A percentile compares a stretch with the other conserved stretches of the same genome.
Conservation (phyloP, 30 jellyfish, hydroid and myxozoan genomes). For the Euphysa ruthae region DNA sequence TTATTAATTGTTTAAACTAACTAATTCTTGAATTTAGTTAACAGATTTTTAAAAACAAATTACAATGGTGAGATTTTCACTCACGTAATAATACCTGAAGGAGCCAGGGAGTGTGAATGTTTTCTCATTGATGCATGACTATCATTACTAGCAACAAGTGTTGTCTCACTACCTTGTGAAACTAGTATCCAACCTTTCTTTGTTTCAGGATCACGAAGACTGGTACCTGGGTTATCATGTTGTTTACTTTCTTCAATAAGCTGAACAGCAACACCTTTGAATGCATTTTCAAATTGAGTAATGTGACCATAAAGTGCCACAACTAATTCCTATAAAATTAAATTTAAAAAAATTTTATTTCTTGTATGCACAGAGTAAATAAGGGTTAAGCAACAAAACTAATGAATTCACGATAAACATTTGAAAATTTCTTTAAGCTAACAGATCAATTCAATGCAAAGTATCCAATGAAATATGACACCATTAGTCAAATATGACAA, state of each 20-base stretch:
- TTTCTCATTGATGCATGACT: conserved; percentile 31
- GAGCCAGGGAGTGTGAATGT: conserved; percentile 9
- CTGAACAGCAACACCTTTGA: conserved; percentile 92
- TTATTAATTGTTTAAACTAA: too few species aligned
- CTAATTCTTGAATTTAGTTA: too few species aligned
- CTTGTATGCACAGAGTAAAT: too few species aligned
- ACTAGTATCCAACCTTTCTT: conserved; percentile 95
- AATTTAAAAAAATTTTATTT: not conserved
- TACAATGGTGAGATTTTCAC: too few species aligned
- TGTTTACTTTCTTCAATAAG: conserved; percentile 81
- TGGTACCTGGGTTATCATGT: conserved; percentile 67
- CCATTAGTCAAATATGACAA: too few species aligned
- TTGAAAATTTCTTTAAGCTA: too few species aligned
- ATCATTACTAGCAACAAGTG: conserved; percentile 83
- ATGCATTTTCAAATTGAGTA: conserved; percentile 75
- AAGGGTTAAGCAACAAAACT: too few species aligned
- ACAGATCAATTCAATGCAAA: too few species aligned
- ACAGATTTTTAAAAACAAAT: too few species aligned
- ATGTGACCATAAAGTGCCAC: conserved; percentile 90
- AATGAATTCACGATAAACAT: too few species aligned
- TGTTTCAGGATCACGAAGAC: conserved; percentile 81
- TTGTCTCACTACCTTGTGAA: conserved; percentile 83
- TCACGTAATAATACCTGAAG: conserved; percentile 41
- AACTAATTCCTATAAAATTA: conserved; percentile 63
- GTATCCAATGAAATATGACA: too few species aligned